phyloP scores from a whole-genome alignment of 2,797 vertebrate species.

The Siniperca scherzeri region DNA sequence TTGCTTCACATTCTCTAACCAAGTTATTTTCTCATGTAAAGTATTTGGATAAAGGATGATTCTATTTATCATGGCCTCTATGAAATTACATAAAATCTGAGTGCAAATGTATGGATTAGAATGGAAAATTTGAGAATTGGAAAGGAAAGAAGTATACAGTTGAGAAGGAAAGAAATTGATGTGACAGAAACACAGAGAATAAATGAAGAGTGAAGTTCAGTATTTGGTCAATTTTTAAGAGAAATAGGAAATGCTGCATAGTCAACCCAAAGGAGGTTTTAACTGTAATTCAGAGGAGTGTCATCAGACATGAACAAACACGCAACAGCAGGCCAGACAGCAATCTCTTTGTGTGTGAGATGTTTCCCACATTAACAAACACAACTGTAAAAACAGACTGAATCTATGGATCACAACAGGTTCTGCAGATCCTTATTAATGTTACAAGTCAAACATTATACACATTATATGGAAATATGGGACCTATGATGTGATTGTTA shows the following conservation, averaged over 20 bases:
- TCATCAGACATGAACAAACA: conserved; percentile 44
- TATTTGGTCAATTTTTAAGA: background rate
- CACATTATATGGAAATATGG: background rate
- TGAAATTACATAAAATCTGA: background rate
- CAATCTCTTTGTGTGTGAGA: conserved; percentile 6
- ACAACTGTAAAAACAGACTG: conserved; percentile 51
- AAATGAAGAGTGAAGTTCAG: background rate
- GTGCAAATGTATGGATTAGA: background rate
- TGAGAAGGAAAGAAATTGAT: background rate
- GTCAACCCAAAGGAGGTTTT: conserved; percentile 4
- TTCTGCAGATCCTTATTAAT: background rate
- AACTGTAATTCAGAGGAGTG: conserved; percentile 20
- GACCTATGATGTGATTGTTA: conserved; percentile 14
- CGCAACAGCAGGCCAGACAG: conserved; percentile 24
- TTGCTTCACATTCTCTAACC: background rate
- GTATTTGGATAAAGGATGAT: background rate
- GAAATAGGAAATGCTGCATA: conserved; percentile 2
- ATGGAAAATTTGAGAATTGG: background rate
- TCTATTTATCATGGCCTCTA: background rate
- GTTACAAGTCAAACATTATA: background rate
- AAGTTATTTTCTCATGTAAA: background rate
- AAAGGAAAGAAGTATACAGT: background rate
- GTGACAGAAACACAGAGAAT: background rate
- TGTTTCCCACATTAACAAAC: conserved; percentile 54
- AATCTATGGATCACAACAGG: background rate